Evolutionary conservation across 2,113 vertebrate genomes (phyloP).

Genomic region (Glaucidium brasilianum): DNA sequence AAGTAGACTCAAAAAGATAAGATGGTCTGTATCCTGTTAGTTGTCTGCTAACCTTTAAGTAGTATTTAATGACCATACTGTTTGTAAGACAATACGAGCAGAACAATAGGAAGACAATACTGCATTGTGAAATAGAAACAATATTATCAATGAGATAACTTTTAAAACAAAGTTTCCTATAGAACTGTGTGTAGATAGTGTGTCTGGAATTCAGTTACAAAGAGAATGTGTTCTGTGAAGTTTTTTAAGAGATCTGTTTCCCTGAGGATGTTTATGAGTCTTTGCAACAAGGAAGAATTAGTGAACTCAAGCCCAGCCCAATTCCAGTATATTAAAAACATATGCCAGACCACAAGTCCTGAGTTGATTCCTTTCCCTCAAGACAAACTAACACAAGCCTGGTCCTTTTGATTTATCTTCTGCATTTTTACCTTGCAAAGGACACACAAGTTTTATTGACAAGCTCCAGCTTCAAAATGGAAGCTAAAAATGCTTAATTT

Average conservation of each 20-base stretch:
- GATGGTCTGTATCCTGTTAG: constrained; percentile 8
- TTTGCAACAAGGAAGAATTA: background rate
- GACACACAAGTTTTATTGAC: background rate
- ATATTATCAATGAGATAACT: background rate
- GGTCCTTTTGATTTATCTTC: background rate
- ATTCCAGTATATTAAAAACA: background rate
- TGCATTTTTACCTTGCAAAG: background rate
- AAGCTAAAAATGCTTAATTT: background rate
- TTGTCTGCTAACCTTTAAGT: background rate
- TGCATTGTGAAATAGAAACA: background rate
- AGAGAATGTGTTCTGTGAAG: background rate
- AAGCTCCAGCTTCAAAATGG: background rate
- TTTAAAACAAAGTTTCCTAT: background rate
- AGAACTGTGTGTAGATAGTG: background rate
- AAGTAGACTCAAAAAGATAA: background rate
- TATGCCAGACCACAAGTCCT: background rate
- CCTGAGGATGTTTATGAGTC: constrained; percentile 2
- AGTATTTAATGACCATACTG: background rate
- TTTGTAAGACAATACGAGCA: constrained; percentile 5
- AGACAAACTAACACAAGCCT: background rate
- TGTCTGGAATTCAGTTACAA: background rate
- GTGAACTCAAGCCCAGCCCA: background rate
- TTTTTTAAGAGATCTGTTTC: background rate
- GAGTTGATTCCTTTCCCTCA: background rate
- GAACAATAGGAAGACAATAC: background rate